These are phyloP conservation scores for Drosophila phalerata DNA, from an alignment of 2,888 invertebrate species.

Conservation along the genomic window DNA sequence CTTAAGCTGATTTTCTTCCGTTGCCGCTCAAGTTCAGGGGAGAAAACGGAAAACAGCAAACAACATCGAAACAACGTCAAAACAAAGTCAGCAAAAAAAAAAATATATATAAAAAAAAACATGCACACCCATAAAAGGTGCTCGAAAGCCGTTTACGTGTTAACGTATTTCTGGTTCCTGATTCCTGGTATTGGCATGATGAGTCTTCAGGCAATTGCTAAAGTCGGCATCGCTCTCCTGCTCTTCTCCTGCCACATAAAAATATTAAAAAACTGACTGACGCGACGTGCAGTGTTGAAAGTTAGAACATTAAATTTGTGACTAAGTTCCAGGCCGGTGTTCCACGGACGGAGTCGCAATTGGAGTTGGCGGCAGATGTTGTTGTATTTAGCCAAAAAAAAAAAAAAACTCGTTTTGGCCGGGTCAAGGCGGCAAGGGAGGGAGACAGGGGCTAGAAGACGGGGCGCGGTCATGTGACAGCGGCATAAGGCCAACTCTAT, in stretches of 20 bases:
- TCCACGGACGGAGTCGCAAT: slow-evolving; percentile 39
- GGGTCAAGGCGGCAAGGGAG: slow-evolving; percentile 24
- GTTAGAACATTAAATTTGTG: slow-evolving; percentile 60
- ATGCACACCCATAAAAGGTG: slow-evolving; percentile 60
- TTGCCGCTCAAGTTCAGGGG: slow-evolving; percentile 66
- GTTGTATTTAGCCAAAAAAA: slow-evolving; percentile 60
- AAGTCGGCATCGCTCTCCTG: slow-evolving; percentile 15
- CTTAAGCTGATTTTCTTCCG: slow-evolving; percentile 63
- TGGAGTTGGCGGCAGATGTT: slow-evolving; percentile 54
- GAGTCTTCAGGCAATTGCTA: slow-evolving; percentile 36
- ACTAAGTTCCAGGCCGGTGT: slow-evolving; percentile 52
- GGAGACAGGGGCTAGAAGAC: slow-evolving; percentile 18
- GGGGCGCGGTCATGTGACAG: slow-evolving; percentile 70
- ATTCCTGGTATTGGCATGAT: slow-evolving; percentile 61
- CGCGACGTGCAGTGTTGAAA: slow-evolving; percentile 10
- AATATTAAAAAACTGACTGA: slow-evolving; percentile 29
- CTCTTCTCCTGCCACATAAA: slow-evolving; percentile 20
- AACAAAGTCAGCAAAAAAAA: slow-evolving; percentile 16
- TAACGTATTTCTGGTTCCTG: slow-evolving; percentile 63
- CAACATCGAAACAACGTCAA: slow-evolving; percentile 25
- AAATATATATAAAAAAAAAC: slow-evolving; percentile 40
- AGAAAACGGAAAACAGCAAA: slow-evolving; percentile 30
- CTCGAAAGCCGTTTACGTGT: slow-evolving; percentile 65
- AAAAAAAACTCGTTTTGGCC: slow-evolving; percentile 69
- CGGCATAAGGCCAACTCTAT: slow-evolving; percentile 52